Conservation (phyloP, 2,113 vertebrate species). For the Pangasianodon hypophthalmus region DNA sequence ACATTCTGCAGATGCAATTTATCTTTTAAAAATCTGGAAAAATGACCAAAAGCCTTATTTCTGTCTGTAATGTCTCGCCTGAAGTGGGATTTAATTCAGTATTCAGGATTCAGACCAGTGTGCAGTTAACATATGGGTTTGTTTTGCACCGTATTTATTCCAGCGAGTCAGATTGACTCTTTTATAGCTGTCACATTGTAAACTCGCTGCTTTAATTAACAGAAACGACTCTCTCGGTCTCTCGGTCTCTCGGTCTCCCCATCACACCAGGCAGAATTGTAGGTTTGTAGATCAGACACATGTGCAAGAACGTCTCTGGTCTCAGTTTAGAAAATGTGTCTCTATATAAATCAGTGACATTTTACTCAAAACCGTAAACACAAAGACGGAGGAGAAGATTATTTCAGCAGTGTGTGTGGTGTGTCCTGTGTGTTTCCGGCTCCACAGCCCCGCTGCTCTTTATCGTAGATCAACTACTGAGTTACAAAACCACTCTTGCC, state of each 20-base stretch:
- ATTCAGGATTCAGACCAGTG: background rate
- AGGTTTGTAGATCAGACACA: background rate
- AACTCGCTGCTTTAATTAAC: background rate
- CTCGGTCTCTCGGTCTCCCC: background rate
- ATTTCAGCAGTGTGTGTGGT: background rate
- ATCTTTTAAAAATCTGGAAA: background rate
- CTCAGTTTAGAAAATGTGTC: background rate
- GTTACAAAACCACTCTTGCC: background rate
- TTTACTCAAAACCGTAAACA: background rate
- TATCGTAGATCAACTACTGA: slow-evolving; percentile 32
- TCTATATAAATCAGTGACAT: background rate
- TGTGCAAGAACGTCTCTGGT: background rate
- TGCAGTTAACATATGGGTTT: background rate
- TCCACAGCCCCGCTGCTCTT: background rate
- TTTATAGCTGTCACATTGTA: background rate
- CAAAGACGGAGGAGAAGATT: background rate
- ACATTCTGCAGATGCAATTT: background rate
- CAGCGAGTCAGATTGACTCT: background rate
- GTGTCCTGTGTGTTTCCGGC: background rate
- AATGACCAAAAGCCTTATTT: background rate
- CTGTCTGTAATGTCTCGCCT: background rate
- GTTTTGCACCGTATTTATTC: background rate
- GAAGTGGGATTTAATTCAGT: background rate
- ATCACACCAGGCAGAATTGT: background rate
- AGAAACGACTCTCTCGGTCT: background rate